Conservation (phyloP, 2,797 vertebrate species). For the Ctenopoma multispine region DNA sequence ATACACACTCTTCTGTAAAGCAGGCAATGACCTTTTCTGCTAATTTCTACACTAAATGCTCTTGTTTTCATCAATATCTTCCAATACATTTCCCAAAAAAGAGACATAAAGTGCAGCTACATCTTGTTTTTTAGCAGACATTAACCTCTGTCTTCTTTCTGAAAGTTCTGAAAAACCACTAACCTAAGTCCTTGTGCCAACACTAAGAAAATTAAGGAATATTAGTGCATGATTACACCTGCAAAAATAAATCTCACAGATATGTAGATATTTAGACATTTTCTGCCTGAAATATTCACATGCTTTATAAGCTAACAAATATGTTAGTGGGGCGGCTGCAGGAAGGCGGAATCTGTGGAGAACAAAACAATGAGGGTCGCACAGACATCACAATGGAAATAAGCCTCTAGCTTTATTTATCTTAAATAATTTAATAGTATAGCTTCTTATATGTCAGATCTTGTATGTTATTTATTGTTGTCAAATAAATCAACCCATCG, state of each 20-base stretch:
- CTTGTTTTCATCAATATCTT: not conserved
- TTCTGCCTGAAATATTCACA: not conserved
- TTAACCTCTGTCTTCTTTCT: no score
- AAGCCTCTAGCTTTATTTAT: no score
- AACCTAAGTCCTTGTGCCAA: not conserved
- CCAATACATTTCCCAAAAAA: not conserved
- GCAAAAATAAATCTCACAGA: not conserved
- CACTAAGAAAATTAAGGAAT: not conserved
- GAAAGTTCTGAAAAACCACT: no score
- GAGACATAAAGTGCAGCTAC: not conserved
- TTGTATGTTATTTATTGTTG: no score
- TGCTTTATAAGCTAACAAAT: slow-evolving; percentile 6
- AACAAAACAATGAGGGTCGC: slow-evolving; percentile 34
- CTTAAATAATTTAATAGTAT: no score
- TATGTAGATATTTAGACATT: not conserved
- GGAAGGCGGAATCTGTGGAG: slow-evolving; percentile 8
- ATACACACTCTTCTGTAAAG: slow-evolving; percentile 10
- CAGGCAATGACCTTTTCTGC: not conserved
- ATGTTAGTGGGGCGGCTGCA: not conserved
- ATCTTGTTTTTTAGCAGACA: no score
- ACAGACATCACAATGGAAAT: slow-evolving; percentile 2
- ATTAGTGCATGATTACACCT: no score
- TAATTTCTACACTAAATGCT: not conserved
- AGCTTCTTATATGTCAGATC: no score
- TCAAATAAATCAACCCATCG: no score